Conservation (phyloP, 2,797 vertebrate species). For the Tenualosa ilisha region DNA sequence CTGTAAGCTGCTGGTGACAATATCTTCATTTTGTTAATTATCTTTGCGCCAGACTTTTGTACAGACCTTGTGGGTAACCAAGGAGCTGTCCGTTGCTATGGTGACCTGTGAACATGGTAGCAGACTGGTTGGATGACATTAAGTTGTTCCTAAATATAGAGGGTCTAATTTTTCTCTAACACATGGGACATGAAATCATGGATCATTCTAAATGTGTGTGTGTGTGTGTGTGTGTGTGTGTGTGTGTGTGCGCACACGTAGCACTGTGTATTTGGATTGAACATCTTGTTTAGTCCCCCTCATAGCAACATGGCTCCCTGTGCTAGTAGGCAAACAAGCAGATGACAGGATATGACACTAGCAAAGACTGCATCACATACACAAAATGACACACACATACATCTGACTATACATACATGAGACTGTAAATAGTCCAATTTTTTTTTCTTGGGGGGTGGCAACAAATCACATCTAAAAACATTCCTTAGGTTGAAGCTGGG, state of each 20-base stretch:
- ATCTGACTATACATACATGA: too few species aligned
- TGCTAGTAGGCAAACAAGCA: background rate
- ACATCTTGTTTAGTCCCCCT: background rate
- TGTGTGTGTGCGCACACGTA: conserved; percentile 14
- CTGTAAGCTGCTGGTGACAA: background rate
- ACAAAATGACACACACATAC: background rate
- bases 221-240: background rate
- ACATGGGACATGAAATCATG: background rate
- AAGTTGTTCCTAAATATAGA: conserved; percentile 49
- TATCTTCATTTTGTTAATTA: background rate
- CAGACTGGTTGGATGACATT: conserved; percentile 38
- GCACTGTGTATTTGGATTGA: background rate
- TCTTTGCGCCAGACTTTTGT: background rate
- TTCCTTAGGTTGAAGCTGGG: background rate
- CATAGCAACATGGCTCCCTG: background rate
- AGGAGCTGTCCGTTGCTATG: conserved; percentile 40
- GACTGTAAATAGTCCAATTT: too few species aligned
- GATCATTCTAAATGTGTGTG: background rate
- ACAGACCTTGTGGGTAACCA: conserved; percentile 37
- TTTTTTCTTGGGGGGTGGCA: too few species aligned
- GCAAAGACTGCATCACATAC: background rate
- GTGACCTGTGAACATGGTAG: conserved; percentile 35
- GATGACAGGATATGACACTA: background rate
- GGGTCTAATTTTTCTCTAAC: conserved; percentile 28
- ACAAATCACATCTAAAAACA: background rate